phyloP scores from a whole-genome alignment of 92 coral and sea anemone genomes.

The Palythoa caribaeorum region DNA sequence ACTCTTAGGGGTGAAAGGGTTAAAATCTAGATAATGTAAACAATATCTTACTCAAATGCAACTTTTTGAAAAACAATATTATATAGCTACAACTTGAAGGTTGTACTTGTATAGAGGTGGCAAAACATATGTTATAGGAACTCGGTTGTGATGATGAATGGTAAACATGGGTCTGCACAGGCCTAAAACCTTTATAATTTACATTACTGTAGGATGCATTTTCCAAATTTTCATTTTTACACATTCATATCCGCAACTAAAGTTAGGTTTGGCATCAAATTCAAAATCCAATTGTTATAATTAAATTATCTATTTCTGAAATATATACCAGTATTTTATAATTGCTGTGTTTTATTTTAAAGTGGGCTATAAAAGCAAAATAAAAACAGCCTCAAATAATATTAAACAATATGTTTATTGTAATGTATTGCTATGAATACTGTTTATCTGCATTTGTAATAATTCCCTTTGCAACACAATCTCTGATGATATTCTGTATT shows the following conservation, averaged over 20 bases:
- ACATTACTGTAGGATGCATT: constrained; percentile 18
- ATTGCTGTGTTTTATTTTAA: constrained; percentile 4
- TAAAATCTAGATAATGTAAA: constrained; percentile 20
- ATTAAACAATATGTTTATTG: constrained; percentile 15
- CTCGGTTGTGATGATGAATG: constrained; percentile 15
- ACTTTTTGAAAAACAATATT: constrained; percentile 20
- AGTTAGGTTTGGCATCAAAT: constrained; percentile 11
- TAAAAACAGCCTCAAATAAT: constrained; percentile 15
- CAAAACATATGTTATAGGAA: constrained; percentile 9
- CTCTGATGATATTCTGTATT: constrained; percentile 9
- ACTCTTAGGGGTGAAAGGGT: constrained; percentile 19
- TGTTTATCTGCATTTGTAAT: constrained; percentile 27
- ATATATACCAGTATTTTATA: constrained; percentile 19
- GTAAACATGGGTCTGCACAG: constrained; percentile 17
- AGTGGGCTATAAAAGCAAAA: constrained; percentile 20
- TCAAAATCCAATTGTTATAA: constrained; percentile 8
- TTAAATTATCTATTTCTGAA: constrained; percentile 9
- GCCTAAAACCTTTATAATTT: constrained; percentile 9
- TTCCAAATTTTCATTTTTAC: constrained; percentile 21
- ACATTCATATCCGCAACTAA: constrained; percentile 17
- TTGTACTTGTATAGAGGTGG: constrained; percentile 18
- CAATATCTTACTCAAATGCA: constrained; percentile 22
- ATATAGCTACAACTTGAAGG: constrained; percentile 18
- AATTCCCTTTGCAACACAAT: constrained; percentile 18
- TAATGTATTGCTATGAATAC: background rate